phyloP scores from a whole-genome alignment of 2,113 vertebrate genomes.

The Prunella himalayana region DNA sequence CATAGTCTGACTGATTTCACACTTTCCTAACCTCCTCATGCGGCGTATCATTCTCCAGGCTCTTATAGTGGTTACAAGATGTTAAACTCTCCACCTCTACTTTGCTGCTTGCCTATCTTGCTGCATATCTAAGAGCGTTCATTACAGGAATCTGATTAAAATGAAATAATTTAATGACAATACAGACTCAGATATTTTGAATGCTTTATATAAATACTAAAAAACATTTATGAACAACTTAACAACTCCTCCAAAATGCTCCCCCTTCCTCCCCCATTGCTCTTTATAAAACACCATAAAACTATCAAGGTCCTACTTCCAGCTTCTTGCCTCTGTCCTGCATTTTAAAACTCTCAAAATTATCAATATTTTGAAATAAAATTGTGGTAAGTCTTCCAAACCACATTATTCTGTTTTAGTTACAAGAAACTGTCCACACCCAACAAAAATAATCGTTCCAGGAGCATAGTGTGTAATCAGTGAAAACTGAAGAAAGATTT shows the following conservation, averaged over 20 bases:
- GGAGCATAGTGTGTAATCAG: background rate
- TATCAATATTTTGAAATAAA: background rate
- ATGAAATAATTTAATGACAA: background rate
- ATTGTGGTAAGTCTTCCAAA: background rate
- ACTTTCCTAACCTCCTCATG: background rate
- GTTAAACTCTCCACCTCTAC: background rate
- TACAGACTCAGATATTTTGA: background rate
- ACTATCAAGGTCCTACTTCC: background rate
- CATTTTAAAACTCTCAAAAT: background rate
- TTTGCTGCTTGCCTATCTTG: background rate
- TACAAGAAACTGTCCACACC: background rate
- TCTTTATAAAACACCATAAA: background rate
- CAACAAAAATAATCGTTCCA: background rate
- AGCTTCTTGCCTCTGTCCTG: background rate
- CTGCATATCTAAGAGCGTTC: background rate
- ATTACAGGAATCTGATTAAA: background rate
- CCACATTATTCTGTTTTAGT: background rate
- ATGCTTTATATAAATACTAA: background rate
- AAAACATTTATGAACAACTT: conserved; percentile 11
- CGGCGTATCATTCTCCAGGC: background rate
- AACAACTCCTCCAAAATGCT: background rate
- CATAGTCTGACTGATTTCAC: background rate
- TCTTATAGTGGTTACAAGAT: background rate
- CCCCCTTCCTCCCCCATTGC: background rate
- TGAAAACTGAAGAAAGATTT: background rate